Conservation (phyloP, 2,797 vertebrate species). For the Pangasius sanitwongsei region DNA sequence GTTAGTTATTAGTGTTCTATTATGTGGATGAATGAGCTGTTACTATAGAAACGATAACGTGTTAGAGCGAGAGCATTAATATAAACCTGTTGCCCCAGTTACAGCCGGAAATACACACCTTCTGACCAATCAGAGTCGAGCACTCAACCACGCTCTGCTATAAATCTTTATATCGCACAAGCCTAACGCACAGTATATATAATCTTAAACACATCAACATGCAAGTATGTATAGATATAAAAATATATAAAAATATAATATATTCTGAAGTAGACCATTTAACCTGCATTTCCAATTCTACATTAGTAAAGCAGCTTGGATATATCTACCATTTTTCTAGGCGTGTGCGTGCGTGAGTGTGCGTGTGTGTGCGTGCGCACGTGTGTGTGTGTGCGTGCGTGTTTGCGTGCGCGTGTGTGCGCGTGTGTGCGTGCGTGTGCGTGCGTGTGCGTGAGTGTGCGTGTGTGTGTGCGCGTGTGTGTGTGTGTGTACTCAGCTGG, state of each 20-base stretch:
- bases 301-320: not conserved
- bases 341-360: no score
- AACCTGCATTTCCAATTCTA: not conserved
- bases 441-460: not conserved
- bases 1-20: not conserved
- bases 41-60: not conserved
- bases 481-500: slow-evolving; percentile 47
- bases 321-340: not conserved
- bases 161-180: not conserved
- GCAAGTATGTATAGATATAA: not conserved
- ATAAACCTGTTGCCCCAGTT: not conserved
- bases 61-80: not conserved
- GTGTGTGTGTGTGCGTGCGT: not conserved
- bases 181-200: not conserved
- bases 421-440: not conserved
- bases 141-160: not conserved
- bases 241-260: not conserved
- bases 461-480: not conserved
- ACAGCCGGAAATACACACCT: not conserved
- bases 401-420: no score
- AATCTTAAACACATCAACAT: not conserved
- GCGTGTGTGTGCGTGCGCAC: not conserved
- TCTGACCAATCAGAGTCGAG: not conserved
- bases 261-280: slow-evolving; percentile 23
- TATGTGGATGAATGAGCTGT: not conserved